Evolutionary conservation across 2,113 vertebrate species (phyloP), one percentile per base, ranked within the genome.

Genomic region (Cephalopholis sonnerati): DNA sequence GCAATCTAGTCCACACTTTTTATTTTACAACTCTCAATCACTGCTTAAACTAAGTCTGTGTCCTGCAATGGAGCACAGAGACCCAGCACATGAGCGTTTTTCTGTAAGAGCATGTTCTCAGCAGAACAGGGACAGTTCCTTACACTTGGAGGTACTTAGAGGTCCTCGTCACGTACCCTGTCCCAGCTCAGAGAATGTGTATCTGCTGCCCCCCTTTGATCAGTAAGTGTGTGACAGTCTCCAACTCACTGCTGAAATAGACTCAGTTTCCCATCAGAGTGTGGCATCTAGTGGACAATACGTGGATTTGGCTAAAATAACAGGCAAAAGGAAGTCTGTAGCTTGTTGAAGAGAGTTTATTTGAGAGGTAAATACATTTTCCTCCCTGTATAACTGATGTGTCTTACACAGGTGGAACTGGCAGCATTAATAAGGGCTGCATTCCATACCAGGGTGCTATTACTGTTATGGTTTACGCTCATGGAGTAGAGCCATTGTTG

Each of bases 231-330:
- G 63, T 51, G 32, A 46, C 76, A 65, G 44, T 51, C 7, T 48
- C 22, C 46, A 2, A 25, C 57, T 63, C 12, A 39, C n/a, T 3
- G 20, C 29, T 18, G 51, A 13, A 2, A 9, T 2, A 41, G 48
- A 22, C 5, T 5, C 39, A 18, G 25, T 51, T 81, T 41, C 86
- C 84, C 95, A 95, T 95, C 88, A 91, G 94, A 96, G 94, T 90
- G 93, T 96, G 96, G 92, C 96, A 96, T 95, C 96, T 96, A 96
- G 95, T 96, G 97, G 96, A 89, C 95, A 90, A 55, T 91, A 63
- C 3, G 6, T 4, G 7, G 15, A 32, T 62, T 25, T 66, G 20
- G 29, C n/a, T 10, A 5, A 32, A 57, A 64, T 13, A 51, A 29
- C 17, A 17, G 25, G 7, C 7, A 54, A 25, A 5, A 72, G n/a